Percentiles rank a stretch among this genome's conserved stretches.
Conservation (phyloP, 1,140 invertebrate species). For the Sycophila sp. region DNA sequence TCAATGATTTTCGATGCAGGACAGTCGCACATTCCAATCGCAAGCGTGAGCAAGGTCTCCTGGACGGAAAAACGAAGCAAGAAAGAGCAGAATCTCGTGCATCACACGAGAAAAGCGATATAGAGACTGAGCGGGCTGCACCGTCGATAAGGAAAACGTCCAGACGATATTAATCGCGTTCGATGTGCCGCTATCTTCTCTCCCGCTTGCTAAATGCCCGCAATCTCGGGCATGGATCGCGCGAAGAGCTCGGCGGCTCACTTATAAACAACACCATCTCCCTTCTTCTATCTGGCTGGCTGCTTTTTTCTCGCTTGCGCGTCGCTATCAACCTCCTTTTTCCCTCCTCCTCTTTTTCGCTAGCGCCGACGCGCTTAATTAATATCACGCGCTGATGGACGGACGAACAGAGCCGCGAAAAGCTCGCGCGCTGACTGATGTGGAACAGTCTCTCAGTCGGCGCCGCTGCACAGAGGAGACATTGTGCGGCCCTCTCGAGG, state of each 20-base stretch:
- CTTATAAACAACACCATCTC: conserved; percentile 29
- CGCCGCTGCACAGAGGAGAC: conserved; percentile 54
- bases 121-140: not conserved
- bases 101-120: not conserved
- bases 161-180: conserved; percentile 33
- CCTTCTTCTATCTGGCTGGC: not conserved
- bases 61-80: too few relatives aligned
- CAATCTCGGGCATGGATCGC: conserved; percentile 35
- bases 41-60: not conserved
- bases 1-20: not conserved
- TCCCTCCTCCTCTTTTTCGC: conserved; percentile 39
- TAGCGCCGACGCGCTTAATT: conserved; percentile 55
- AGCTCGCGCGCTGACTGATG: conserved; percentile 18
- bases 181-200: conserved; percentile 12
- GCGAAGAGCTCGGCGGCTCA: not conserved
- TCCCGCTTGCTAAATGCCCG: conserved; percentile 9
- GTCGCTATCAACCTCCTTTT: conserved; percentile 40
- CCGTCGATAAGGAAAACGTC: conserved; percentile 5
- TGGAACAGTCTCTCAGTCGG: not conserved
- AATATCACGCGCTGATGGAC: conserved; percentile 57
- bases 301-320: not conserved
- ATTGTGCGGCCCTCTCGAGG: conserved; percentile 47
- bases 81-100: not conserved
- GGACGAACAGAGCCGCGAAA: not conserved
- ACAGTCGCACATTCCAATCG: conserved; percentile 6